Percentiles rank a stretch among this genome's conserved stretches.
phyloP scores from a whole-genome alignment of 2,888 invertebrate species.

The Sinotaia quadrata region DNA sequence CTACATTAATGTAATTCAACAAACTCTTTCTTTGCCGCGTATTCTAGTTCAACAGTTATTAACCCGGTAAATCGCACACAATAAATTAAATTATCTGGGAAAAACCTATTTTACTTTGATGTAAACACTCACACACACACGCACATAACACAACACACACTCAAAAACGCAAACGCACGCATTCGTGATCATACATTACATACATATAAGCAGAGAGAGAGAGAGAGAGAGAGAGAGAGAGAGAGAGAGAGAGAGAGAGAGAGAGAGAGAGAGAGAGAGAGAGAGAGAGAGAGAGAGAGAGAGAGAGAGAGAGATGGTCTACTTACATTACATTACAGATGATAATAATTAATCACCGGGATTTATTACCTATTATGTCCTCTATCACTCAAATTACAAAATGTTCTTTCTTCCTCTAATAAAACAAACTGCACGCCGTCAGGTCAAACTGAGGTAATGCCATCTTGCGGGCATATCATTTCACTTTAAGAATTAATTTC shows the following conservation, averaged over 20 bases:
- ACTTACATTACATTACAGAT: too few species aligned
- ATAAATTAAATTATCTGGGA: too few species aligned
- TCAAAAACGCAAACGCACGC: neutral
- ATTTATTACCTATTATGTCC: too few species aligned
- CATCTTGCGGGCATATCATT: too few species aligned
- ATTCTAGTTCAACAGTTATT: neutral
- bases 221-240: neutral
- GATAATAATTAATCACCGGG: too few species aligned
- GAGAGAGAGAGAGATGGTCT: constrained; percentile 3
- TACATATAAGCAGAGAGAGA: neutral
- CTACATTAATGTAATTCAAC: too few species aligned
- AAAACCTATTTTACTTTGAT: too few species aligned
- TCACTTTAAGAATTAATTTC: too few species aligned
- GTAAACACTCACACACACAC: neutral
- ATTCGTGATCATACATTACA: neutral
- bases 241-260: neutral
- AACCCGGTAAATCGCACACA: too few species aligned
- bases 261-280: neutral
- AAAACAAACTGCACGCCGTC: neutral
- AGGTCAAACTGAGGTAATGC: constrained; percentile 3
- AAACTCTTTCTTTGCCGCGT: neutral
- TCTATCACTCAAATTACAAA: too few species aligned
- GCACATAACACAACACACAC: neutral
- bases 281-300: neutral
- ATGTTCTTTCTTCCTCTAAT: too few species aligned